Percentiles rank a stretch among this genome's conserved stretches.
These are phyloP conservation scores for Meteorus cinctellus DNA, from an alignment of 2,888 invertebrate genomes.

Conservation along the genomic window DNA sequence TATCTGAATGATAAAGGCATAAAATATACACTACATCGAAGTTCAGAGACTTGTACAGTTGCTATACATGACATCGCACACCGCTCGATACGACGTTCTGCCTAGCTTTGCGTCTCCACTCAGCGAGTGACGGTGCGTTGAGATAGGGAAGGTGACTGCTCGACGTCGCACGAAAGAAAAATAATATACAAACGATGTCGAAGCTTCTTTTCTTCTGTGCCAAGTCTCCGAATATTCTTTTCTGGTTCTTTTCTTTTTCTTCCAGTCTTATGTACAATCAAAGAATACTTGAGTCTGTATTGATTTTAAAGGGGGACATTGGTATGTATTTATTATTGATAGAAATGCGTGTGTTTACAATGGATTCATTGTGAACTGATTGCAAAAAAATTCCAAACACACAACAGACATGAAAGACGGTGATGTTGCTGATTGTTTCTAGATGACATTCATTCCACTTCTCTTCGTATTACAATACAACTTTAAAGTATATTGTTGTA, in stretches of 20 bases:
- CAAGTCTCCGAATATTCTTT: background rate
- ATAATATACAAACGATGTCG: background rate
- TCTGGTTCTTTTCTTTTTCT: background rate
- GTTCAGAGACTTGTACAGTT: no score
- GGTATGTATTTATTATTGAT: background rate
- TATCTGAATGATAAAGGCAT: no score
- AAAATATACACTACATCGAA: no score
- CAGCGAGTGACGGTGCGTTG: background rate
- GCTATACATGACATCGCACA: slow-evolving; percentile 26
- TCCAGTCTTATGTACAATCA: background rate
- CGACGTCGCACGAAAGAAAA: no score
- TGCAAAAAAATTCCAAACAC: slow-evolving; percentile 6
- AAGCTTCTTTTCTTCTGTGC: background rate
- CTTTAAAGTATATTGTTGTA: background rate
- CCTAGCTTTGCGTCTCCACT: slow-evolving; percentile 8
- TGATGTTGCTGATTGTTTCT: background rate
- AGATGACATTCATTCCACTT: background rate
- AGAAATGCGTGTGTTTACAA: background rate
- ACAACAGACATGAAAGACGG: background rate
- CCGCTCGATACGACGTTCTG: slow-evolving; percentile 29
- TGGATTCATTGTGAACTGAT: no score
- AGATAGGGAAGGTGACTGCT: no score
- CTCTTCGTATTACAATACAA: background rate
- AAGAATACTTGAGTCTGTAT: background rate
- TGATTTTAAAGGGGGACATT: background rate